Evolutionary conservation across 2,113 vertebrate genomes (phyloP).

Genomic region (Pelecanoides urinatrix): DNA sequence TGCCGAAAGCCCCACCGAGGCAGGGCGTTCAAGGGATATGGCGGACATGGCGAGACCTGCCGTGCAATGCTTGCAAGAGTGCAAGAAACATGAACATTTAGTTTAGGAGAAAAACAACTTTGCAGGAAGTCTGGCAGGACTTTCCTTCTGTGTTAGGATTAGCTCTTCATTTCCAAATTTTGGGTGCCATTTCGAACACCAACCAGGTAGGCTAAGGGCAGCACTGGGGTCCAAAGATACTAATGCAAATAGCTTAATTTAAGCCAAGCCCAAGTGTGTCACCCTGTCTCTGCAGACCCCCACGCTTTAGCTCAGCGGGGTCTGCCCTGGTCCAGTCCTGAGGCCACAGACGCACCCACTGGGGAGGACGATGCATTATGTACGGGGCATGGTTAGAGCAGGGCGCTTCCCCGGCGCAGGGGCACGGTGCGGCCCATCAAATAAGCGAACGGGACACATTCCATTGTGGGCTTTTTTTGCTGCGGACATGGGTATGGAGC

Average conservation of each 20-base stretch:
- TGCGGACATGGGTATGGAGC: slow-evolving; percentile 27
- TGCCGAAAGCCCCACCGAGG: neutral
- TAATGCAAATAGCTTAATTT: neutral
- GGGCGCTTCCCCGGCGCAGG: neutral
- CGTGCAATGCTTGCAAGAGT: neutral
- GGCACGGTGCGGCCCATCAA: neutral
- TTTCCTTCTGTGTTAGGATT: neutral
- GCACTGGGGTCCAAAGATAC: neutral
- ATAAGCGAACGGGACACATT: slow-evolving; percentile 28
- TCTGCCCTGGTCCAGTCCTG: fast-evolving
- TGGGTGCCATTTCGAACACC: neutral
- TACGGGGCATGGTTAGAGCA: neutral
- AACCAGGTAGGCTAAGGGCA: neutral
- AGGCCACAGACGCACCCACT: neutral
- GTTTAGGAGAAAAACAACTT: neutral
- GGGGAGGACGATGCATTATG: fast-evolving
- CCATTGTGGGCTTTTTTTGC: slow-evolving; percentile 38
- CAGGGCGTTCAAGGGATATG: neutral
- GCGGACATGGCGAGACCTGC: fast-evolving
- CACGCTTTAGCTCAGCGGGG: neutral
- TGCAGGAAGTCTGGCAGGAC: neutral
- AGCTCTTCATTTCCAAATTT: neutral
- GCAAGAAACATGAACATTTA: neutral
- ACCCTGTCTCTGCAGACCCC: neutral
- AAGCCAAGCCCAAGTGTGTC: neutral